Evolutionary conservation across 2,113 vertebrate species (phyloP).

Genomic region (Notothenia rossii): DNA sequence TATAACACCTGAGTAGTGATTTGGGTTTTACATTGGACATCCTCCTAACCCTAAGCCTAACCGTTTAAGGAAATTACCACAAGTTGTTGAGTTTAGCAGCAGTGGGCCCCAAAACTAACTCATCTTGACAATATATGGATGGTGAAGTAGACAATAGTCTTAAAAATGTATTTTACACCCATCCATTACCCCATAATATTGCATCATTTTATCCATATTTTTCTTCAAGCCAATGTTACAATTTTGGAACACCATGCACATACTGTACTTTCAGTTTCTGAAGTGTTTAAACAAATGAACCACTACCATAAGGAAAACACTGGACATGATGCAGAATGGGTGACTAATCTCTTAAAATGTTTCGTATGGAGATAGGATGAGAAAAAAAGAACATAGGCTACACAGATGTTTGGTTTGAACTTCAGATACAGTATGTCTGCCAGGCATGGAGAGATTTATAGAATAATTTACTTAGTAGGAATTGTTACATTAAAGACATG

Average conservation of each 20-base stretch:
- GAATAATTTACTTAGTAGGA: neutral
- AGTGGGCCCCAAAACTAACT: neutral
- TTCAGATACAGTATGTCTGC: neutral
- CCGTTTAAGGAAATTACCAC: too few relatives aligned
- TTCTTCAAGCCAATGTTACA: conserved; percentile 14
- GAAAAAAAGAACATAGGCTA: neutral
- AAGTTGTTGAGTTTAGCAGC: neutral
- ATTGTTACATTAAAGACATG: neutral
- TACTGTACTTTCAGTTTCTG: neutral
- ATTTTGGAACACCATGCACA: conserved; percentile 23
- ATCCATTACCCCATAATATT: too few relatives aligned
- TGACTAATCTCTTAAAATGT: conserved; percentile 7
- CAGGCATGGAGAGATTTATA: neutral
- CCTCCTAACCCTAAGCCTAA: too few relatives aligned
- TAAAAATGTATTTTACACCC: too few relatives aligned
- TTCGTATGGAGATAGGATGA: neutral
- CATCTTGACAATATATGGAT: neutral
- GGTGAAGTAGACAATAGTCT: neutral
- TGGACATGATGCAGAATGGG: conserved; percentile 10
- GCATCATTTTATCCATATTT: neutral
- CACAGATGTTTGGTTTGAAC: neutral
- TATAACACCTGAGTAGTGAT: too few relatives aligned
- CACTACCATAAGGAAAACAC: neutral
- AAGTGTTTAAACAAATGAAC: neutral
- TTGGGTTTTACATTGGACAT: too few relatives aligned